Percentiles rank a stretch among this genome's conserved stretches.
Conservation (phyloP, 2,888 invertebrate genomes). For the Andrena trimmerana region DNA sequence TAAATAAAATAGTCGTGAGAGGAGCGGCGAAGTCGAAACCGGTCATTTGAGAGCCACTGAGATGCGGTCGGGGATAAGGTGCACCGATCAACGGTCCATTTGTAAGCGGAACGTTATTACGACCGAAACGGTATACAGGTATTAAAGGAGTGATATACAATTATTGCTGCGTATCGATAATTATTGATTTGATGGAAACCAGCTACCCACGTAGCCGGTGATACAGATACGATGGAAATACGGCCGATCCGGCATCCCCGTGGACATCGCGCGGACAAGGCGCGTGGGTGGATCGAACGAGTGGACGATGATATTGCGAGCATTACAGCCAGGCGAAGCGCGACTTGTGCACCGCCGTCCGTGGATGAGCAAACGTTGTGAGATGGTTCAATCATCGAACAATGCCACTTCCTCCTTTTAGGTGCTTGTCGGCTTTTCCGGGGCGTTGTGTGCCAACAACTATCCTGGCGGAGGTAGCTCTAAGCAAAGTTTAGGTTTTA, state of each 20-base stretch:
- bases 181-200: slow-evolving; percentile 62
- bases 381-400: background rate
- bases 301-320: slow-evolving; percentile 30
- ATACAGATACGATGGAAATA: slow-evolving; percentile 32
- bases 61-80: slow-evolving; percentile 37
- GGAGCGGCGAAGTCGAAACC: slow-evolving; percentile 11
- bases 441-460: too few relatives aligned
- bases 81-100: slow-evolving; percentile 47
- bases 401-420: background rate
- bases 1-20: slow-evolving; percentile 18
- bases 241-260: background rate
- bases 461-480: too few relatives aligned
- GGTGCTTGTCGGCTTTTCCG: background rate
- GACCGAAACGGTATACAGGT: slow-evolving; percentile 42
- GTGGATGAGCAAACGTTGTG: slow-evolving; percentile 12
- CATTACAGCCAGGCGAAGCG: background rate
- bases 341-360: background rate
- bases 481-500: too few relatives aligned
- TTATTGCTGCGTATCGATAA: slow-evolving; percentile 60
- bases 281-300: slow-evolving; percentile 46
- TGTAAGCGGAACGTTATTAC: slow-evolving; percentile 59
- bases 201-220: slow-evolving; percentile 50
- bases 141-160: slow-evolving; percentile 57
- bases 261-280: background rate
- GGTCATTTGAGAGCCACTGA: slow-evolving; percentile 35